These are phyloP conservation scores for Cephalotes varians DNA, from an alignment of 2,888 invertebrate species.

Conservation along the genomic window DNA sequence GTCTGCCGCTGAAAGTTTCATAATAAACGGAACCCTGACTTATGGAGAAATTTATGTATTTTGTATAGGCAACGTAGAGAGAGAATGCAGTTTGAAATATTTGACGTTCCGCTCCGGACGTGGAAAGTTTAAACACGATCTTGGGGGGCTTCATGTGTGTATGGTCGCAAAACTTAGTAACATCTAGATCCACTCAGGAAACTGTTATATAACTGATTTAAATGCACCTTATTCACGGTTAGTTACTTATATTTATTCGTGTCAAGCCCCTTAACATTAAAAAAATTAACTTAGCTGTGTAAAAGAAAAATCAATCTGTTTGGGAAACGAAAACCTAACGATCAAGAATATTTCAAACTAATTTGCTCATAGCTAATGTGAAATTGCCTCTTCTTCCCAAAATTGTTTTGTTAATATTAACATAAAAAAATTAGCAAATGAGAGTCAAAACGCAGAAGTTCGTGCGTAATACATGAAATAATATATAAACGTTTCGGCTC, in stretches of 20 bases:
- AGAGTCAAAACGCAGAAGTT: no score
- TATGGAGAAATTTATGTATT: slow-evolving; percentile 26
- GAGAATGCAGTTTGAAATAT: background rate
- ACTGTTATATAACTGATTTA: background rate
- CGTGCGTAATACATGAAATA: no score
- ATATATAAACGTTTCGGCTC: no score
- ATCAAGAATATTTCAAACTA: no score
- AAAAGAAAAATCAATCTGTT: no score
- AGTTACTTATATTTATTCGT: background rate
- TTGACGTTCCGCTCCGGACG: background rate
- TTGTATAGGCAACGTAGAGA: background rate
- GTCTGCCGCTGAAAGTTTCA: background rate
- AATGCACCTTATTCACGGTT: background rate
- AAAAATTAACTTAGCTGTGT: no score
- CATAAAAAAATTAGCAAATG: no score
- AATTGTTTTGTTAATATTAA: no score
- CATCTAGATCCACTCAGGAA: background rate
- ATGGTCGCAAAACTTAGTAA: background rate
- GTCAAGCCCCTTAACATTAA: no score
- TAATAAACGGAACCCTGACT: background rate
- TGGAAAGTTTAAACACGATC: slow-evolving; percentile 7
- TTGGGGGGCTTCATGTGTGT: background rate
- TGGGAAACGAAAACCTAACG: no score
- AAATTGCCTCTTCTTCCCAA: no score
- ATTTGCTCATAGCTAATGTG: no score